Evolutionary conservation across 2,888 invertebrate species (phyloP).

Genomic region (Notocelia uddmanniana): DNA sequence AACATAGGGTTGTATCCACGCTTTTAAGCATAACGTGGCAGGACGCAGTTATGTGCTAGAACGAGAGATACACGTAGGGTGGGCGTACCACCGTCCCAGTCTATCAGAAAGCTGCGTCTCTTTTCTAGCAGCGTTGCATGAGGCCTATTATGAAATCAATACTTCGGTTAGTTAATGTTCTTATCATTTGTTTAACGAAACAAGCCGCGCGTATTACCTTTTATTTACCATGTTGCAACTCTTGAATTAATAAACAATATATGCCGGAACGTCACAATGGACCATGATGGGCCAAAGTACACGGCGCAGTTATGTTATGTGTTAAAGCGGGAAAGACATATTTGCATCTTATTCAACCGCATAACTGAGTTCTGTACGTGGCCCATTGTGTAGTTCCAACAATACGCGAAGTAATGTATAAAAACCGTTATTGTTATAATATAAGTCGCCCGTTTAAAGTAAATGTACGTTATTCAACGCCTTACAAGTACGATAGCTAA

Average conservation of each 20-base stretch:
- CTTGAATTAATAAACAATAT: background rate
- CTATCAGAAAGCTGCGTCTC: slow-evolving; percentile 6
- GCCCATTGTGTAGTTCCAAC: no score
- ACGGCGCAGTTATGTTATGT: no score
- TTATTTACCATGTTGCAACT: background rate
- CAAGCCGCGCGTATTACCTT: background rate
- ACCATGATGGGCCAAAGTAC: no score
- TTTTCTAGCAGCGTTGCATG: background rate
- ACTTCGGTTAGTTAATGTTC: slow-evolving; percentile 15
- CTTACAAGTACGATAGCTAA: slow-evolving; percentile 32
- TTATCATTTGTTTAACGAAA: slow-evolving; percentile 16
- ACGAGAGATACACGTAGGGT: background rate
- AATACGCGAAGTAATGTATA: slow-evolving; percentile 11
- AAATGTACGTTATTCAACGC: slow-evolving; percentile 33
- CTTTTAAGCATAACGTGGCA: no score
- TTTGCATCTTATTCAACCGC: no score
- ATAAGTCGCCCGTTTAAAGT: slow-evolving; percentile 27
- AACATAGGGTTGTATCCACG: no score
- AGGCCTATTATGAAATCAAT: slow-evolving; percentile 15
- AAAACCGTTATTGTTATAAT: background rate
- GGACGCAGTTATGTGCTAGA: background rate
- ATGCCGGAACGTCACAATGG: no score
- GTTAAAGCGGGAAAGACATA: no score
- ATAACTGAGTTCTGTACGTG: no score
- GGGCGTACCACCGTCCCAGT: background rate